Evolutionary conservation across 2,888 invertebrate genomes (phyloP).

Genomic region (Melanargia galathea): DNA sequence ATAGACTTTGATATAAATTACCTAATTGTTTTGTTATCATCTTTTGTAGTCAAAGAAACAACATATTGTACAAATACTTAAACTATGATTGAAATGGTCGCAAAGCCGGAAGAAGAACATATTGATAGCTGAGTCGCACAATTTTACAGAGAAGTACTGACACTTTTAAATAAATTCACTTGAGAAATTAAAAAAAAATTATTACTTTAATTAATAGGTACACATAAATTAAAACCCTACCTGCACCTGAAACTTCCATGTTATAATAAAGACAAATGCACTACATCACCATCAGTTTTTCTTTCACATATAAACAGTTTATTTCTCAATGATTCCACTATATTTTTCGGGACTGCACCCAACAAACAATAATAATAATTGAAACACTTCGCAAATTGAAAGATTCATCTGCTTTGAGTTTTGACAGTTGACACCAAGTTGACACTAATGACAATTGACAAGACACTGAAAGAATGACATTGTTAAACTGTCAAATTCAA

Average conservation of each 20-base stretch:
- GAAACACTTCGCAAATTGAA: no score
- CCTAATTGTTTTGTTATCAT: conserved; percentile 48
- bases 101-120: not conserved
- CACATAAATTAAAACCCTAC: conserved; percentile 49
- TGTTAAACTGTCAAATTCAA: no score
- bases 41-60: conserved; percentile 65
- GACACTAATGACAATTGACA: not conserved
- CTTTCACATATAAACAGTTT: not conserved
- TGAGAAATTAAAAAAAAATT: conserved; percentile 1
- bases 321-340: no score
- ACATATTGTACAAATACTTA: conserved; percentile 26
- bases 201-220: no score
- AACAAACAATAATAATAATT: conserved; percentile 11
- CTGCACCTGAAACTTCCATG: conserved; percentile 73
- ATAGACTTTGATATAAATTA: conserved; percentile 9
- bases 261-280: conserved; percentile 41
- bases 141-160: not conserved
- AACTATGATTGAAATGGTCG: not conserved
- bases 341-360: conserved; percentile 28
- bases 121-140: not conserved
- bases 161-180: not conserved
- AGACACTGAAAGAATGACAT: no score
- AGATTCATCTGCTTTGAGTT: no score
- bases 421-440: not conserved
- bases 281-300: conserved; percentile 36